Evolutionary conservation across 2,797 vertebrate genomes (phyloP).

Genomic region (Potorous gilbertii): DNA sequence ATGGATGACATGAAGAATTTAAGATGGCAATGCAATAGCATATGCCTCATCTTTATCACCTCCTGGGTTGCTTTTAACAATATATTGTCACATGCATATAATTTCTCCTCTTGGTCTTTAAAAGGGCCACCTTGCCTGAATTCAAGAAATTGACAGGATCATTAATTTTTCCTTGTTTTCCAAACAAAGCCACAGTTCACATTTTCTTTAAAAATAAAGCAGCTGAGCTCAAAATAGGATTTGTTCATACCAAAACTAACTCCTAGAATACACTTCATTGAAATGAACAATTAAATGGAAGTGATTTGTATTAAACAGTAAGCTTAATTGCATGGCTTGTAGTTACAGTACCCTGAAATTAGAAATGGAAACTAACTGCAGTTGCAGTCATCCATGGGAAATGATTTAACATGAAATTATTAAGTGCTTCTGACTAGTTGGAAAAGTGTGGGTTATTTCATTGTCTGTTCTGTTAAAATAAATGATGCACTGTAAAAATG

Average conservation of each 20-base stretch:
- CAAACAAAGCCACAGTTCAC: not conserved
- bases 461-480: not conserved
- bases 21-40: not conserved
- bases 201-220: not conserved
- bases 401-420: not conserved
- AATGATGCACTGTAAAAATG: not conserved
- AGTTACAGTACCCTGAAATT: not conserved
- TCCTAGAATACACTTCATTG: not conserved
- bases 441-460: not conserved
- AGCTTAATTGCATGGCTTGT: not conserved
- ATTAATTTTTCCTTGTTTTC: not conserved
- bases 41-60: not conserved
- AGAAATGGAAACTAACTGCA: not conserved
- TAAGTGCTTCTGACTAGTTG: not conserved
- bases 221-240: not conserved
- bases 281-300: conserved; percentile 8
- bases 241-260: not conserved
- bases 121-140: not conserved
- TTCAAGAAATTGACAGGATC: not conserved
- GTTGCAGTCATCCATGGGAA: not conserved
- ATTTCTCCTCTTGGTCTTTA: not conserved
- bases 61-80: not conserved
- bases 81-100: not conserved
- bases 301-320: not conserved
- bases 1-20: not conserved